Conservation (phyloP, 2,888 invertebrate species). For the Proisotoma minuta region DNA sequence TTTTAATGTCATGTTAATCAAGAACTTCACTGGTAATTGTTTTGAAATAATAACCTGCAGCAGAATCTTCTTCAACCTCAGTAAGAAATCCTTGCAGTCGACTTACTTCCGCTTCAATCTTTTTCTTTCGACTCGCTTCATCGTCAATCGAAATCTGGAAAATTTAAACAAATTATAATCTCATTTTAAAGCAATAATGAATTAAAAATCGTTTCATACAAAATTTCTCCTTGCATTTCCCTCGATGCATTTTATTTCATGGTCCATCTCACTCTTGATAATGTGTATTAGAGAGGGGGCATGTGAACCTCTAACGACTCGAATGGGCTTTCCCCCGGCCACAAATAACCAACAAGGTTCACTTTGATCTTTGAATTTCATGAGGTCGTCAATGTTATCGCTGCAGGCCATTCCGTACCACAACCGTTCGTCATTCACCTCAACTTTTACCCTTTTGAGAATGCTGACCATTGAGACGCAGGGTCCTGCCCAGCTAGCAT, state of each 20-base stretch:
- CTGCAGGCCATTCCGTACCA: constrained; percentile 33
- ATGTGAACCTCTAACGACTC: constrained; percentile 38
- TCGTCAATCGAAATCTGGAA: constrained; percentile 42
- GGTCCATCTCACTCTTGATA: constrained; percentile 39
- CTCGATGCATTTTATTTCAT: constrained; percentile 41
- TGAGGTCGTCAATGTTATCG: constrained; percentile 39
- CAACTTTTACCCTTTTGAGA: constrained; percentile 41
- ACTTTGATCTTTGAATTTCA: constrained; percentile 42
- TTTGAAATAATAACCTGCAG: no score
- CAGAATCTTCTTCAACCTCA: constrained; percentile 4
- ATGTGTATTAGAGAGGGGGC: constrained; percentile 37
- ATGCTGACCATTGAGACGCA: constrained; percentile 39
- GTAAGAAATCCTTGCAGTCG: constrained; percentile 7
- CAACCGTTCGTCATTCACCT: constrained; percentile 39
- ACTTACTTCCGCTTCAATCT: constrained; percentile 39
- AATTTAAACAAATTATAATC: not conserved
- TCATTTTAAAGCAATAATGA: not conserved
- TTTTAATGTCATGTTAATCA: no score
- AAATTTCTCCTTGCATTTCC: constrained; percentile 32
- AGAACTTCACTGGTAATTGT: no score
- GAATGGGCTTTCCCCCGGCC: constrained; percentile 42
- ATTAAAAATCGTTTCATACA: constrained; percentile 10
- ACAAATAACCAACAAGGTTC: constrained; percentile 44
- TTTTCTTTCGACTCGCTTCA: constrained; percentile 33
- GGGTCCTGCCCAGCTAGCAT: constrained; percentile 43